Evolutionary conservation across 1,140 invertebrate genomes (phyloP).

Genomic region (Polyergus mexicanus): DNA sequence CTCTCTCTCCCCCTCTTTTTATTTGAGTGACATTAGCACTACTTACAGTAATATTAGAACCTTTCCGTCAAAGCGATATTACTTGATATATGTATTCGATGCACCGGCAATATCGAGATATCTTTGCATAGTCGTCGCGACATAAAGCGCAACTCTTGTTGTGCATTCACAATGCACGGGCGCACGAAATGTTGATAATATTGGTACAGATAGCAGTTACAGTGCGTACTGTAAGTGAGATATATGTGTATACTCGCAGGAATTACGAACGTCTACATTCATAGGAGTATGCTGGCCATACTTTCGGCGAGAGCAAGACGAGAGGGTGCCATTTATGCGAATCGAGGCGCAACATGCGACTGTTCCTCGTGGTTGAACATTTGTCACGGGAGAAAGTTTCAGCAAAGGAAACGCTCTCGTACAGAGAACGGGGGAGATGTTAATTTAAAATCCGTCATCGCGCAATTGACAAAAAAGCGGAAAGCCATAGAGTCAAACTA

Average conservation of each 20-base stretch:
- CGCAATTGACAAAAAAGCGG: slow-evolving; percentile 55
- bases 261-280: too few species aligned
- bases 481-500: slow-evolving; percentile 37
- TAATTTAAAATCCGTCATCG: slow-evolving; percentile 49
- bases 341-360: slow-evolving; percentile 35
- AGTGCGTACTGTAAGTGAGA: not conserved
- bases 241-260: not conserved
- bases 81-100: slow-evolving; percentile 9
- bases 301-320: slow-evolving; percentile 24
- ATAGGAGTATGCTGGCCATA: not conserved
- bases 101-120: slow-evolving; percentile 9
- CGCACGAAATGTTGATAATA: slow-evolving; percentile 5
- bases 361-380: slow-evolving; percentile 29
- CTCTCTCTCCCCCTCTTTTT: not conserved
- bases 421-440: not conserved
- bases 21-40: not conserved
- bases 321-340: slow-evolving; percentile 2
- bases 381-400: slow-evolving; percentile 51
- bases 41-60: not conserved
- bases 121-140: not conserved
- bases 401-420: not conserved
- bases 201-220: not conserved
- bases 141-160: not conserved
- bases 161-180: not conserved
- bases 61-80: not conserved